Evolutionary conservation across 2,113 vertebrate species (phyloP).

Genomic region (Ascaphus truei): DNA sequence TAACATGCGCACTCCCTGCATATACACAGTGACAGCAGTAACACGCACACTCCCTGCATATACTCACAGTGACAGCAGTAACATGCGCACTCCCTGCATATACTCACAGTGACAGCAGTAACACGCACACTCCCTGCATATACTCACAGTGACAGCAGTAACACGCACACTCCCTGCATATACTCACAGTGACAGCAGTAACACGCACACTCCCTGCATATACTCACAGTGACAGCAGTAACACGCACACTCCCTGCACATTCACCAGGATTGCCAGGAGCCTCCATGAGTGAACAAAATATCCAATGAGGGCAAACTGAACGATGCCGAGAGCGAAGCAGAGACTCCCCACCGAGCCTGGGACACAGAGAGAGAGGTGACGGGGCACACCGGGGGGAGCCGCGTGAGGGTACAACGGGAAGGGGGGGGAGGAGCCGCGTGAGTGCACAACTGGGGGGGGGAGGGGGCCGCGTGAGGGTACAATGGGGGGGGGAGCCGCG

Average conservation of each 20-base stretch:
- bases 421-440: neutral
- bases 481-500: neutral
- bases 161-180: too few species aligned
- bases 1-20: too few species aligned
- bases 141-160: too few species aligned
- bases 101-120: too few species aligned
- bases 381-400: too few species aligned
- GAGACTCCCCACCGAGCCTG: conserved; percentile 69
- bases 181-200: too few species aligned
- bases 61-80: too few species aligned
- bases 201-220: conserved; percentile 2
- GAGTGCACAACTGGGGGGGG: neutral
- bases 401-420: neutral
- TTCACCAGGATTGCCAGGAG: conserved; percentile 67
- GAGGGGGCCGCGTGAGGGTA: neutral
- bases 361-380: neutral
- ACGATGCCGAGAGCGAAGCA: conserved; percentile 76
- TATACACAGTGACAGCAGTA: too few species aligned
- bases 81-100: too few species aligned
- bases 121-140: too few species aligned
- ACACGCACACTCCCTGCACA: conserved; percentile 63
- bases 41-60: too few species aligned
- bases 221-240: conserved; percentile 73
- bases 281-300: conserved; percentile 73
- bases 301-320: conserved; percentile 69